A percentile compares a stretch with the other conserved stretches of the same genome.
phyloP scores from a whole-genome alignment of 2,797 vertebrate species.

The Chrysocyon brachyurus region DNA sequence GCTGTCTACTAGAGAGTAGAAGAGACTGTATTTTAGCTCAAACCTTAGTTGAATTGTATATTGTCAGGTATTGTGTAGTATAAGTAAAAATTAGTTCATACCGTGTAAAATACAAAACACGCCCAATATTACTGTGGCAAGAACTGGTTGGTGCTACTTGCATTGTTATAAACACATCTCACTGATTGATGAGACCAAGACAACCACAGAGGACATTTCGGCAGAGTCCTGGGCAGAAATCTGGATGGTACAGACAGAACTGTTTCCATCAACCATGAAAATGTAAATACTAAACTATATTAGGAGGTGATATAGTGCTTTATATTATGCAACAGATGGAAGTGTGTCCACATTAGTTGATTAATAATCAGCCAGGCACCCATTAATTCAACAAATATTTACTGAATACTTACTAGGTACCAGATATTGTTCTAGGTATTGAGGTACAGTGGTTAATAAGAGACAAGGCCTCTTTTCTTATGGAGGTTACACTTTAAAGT shows the following conservation, averaged over 20 bases:
- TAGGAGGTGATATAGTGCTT: background rate
- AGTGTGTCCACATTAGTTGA: background rate
- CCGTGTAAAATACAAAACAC: background rate
- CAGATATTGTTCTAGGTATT: background rate
- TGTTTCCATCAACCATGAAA: background rate
- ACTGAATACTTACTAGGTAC: background rate
- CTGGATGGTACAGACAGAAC: background rate
- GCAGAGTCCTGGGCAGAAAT: background rate
- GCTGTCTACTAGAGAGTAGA: background rate
- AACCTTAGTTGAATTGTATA: background rate
- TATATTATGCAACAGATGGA: background rate
- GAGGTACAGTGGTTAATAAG: background rate
- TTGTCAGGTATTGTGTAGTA: background rate
- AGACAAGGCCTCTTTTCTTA: background rate
- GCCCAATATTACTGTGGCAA: background rate
- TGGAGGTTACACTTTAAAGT: background rate
- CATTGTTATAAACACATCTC: background rate
- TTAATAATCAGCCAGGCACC: background rate
- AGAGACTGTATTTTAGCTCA: conserved; percentile 18
- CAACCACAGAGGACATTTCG: background rate
- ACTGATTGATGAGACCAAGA: background rate
- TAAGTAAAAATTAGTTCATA: background rate
- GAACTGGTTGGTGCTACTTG: background rate
- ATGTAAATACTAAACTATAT: background rate
- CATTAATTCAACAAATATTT: conserved; percentile 33